phyloP scores from a whole-genome alignment of 2,113 vertebrate genomes.

The Protomyctophum bolini region DNA sequence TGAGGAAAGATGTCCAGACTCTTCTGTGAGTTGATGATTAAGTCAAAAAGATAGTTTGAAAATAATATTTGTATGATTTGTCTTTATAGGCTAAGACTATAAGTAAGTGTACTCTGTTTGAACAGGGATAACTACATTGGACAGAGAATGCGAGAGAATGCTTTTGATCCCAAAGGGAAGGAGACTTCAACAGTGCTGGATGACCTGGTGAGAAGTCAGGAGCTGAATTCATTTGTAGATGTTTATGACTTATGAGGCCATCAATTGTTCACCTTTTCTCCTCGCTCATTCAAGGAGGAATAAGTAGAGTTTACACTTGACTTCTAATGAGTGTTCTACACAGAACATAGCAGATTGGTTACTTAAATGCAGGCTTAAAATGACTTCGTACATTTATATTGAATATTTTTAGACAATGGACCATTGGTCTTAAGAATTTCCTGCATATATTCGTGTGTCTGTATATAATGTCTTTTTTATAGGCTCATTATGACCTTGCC shows the following conservation, averaged over 20 bases:
- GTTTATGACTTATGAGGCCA: neutral
- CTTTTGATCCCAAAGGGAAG: constrained; percentile 86
- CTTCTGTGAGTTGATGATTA: constrained; percentile 80
- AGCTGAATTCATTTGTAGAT: neutral
- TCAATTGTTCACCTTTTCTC: too few relatives aligned
- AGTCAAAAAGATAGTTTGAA: neutral
- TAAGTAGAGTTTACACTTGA: too few relatives aligned
- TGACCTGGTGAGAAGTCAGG: constrained; percentile 81
- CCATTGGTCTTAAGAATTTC: neutral
- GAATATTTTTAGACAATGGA: too few relatives aligned
- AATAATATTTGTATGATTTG: neutral
- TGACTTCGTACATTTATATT: too few relatives aligned
- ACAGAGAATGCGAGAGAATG: constrained; percentile 83
- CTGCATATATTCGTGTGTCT: constrained; percentile 10
- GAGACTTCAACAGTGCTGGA: constrained; percentile 78
- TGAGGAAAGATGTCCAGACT: constrained; percentile 82
- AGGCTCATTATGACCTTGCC: constrained; percentile 88
- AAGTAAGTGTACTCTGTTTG: constrained; percentile 39
- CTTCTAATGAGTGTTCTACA: too few relatives aligned
- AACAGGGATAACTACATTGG: constrained; percentile 85
- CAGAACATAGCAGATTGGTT: too few relatives aligned
- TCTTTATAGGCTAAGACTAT: neutral
- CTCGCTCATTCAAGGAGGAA: too few relatives aligned
- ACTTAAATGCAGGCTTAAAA: neutral
- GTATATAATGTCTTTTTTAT: constrained; percentile 10